A percentile compares a stretch with the other conserved stretches of the same genome.
These are phyloP conservation scores for Actias luna DNA, from an alignment of 2,888 invertebrate genomes.

Conservation along the genomic window DNA sequence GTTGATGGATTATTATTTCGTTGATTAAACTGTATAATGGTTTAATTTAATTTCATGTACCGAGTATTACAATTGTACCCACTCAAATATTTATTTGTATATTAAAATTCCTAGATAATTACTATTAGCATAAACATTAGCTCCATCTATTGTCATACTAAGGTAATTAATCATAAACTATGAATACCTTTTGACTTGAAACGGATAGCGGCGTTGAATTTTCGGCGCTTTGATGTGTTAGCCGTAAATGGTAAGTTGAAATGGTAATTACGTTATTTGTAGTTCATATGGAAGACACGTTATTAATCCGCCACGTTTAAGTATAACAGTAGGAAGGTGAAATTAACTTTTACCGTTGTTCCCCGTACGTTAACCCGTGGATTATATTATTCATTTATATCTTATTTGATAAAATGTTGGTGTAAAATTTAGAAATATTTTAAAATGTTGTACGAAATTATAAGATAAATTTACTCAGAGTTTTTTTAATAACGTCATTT, in stretches of 20 bases:
- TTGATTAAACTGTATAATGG: too few species aligned
- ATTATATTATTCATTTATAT: not conserved
- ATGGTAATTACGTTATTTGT: conserved; percentile 5
- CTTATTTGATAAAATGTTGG: not conserved
- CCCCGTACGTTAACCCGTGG: not conserved
- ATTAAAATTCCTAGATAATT: conserved; percentile 26
- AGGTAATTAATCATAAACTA: conserved; percentile 33
- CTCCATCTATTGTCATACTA: conserved; percentile 36
- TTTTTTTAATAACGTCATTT: too few species aligned
- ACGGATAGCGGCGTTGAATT: conserved; percentile 41
- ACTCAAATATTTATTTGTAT: conserved; percentile 14
- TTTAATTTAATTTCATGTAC: not conserved
- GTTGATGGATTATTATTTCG: too few species aligned
- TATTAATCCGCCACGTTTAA: conserved; percentile 1
- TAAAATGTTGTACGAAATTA: not conserved
- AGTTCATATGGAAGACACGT: conserved; percentile 1
- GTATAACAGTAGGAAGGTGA: conserved; percentile 1
- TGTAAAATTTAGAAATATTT: too few species aligned
- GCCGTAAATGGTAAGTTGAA: conserved; percentile 1
- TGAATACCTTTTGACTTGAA: conserved; percentile 34
- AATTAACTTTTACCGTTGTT: not conserved
- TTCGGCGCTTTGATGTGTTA: conserved; percentile 32
- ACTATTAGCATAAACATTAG: conserved; percentile 30
- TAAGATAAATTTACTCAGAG: not conserved
- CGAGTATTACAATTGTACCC: not conserved